Evolutionary conservation across 2,888 invertebrate species (phyloP).

Genomic region (Drosophila acutilabella): DNA sequence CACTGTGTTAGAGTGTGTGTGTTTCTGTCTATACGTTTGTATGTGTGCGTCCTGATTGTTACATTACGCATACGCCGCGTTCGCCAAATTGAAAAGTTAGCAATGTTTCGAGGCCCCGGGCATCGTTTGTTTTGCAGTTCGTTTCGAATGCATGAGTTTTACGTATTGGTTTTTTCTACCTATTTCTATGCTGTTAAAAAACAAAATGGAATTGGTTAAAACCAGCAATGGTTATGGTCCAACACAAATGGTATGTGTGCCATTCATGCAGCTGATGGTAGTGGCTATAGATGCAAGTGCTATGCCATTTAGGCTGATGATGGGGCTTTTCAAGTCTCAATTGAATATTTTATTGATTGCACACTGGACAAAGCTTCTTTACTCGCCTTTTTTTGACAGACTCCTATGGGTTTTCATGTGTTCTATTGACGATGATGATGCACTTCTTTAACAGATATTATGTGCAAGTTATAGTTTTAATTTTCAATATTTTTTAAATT

Average conservation of each 20-base stretch:
- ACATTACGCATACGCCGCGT: constrained; percentile 65
- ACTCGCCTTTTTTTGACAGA: no score
- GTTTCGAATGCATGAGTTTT: constrained; percentile 26
- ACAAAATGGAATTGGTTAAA: neutral
- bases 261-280: neutral
- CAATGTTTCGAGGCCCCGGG: constrained; percentile 19
- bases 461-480: no score
- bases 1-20: neutral
- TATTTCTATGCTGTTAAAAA: constrained; percentile 1
- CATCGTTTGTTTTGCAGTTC: constrained; percentile 23
- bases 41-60: constrained; percentile 39
- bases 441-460: no score
- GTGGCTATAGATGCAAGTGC: neutral
- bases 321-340: neutral
- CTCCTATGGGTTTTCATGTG: no score
- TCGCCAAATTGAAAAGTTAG: constrained; percentile 47
- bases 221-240: no score
- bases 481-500: no score
- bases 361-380: neutral
- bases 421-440: no score
- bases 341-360: neutral
- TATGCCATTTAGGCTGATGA: neutral
- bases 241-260: neutral
- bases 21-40: neutral
- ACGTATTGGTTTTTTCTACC: constrained; percentile 7